Evolutionary conservation across 2,113 vertebrate genomes (phyloP).

Genomic region (Beaufortia kweichowensis): DNA sequence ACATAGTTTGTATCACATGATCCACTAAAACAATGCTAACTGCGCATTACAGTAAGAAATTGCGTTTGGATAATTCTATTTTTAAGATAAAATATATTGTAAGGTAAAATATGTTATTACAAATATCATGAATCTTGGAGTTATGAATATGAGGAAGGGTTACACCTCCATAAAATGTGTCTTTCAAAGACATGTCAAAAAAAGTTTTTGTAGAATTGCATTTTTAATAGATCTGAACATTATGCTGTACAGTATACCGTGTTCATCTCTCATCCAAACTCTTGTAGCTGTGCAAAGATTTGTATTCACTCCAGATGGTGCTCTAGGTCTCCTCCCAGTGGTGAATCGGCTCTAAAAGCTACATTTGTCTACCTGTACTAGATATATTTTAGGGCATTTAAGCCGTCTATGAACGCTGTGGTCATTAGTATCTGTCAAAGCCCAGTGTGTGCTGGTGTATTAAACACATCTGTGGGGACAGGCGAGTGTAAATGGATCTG

Average conservation of each 20-base stretch:
- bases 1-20: neutral
- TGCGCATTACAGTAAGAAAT: no score
- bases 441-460: neutral
- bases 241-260: no score
- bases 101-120: no score
- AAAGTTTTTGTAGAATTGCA: no score
- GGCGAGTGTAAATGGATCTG: conserved; percentile 9
- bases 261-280: neutral
- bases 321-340: conserved; percentile 14
- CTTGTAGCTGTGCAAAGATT: neutral
- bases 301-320: conserved; percentile 20
- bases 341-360: neutral
- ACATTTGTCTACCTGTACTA: conserved; percentile 34
- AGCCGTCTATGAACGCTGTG: conserved; percentile 26
- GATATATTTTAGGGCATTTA: conserved; percentile 43
- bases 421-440: conserved; percentile 37
- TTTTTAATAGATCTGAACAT: no score
- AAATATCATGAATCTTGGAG: no score
- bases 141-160: no score
- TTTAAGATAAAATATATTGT: no score
- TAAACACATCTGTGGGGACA: conserved; percentile 9
- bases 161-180: no score
- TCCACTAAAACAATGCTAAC: neutral
- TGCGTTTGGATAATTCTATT: no score
- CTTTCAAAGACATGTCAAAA: no score